These are phyloP conservation scores for Laterallus jamaicensis DNA, from an alignment of 2,113 vertebrate genomes.

Conservation along the genomic window DNA sequence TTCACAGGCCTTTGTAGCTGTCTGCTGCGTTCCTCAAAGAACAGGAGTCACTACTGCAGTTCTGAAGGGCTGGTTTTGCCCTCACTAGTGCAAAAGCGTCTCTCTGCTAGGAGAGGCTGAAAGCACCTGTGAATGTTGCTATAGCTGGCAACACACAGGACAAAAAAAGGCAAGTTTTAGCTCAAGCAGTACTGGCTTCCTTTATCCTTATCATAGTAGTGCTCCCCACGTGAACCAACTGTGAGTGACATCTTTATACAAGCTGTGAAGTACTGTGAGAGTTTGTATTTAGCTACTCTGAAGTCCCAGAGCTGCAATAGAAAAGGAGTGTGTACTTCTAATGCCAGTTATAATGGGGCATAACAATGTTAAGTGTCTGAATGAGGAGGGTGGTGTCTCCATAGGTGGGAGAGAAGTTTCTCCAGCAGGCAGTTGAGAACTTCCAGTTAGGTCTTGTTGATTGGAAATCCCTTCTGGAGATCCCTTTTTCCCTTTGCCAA, in stretches of 20 bases:
- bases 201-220: background rate
- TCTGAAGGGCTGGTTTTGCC: background rate
- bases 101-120: background rate
- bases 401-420: background rate
- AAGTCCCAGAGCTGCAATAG: slow-evolving; percentile 13
- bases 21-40: background rate
- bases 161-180: background rate
- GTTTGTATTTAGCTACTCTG: slow-evolving; percentile 7
- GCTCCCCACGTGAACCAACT: background rate
- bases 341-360: background rate
- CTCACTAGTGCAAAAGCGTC: background rate
- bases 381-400: background rate
- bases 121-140: background rate
- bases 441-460: background rate
- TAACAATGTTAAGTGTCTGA: background rate
- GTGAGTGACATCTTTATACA: slow-evolving; percentile 12
- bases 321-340: background rate
- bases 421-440: background rate
- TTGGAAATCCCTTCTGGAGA: slow-evolving; percentile 35
- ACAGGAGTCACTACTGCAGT: too few relatives aligned
- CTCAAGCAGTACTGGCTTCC: background rate
- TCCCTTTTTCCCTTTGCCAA: background rate
- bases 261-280: slow-evolving; percentile 4
- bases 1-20: slow-evolving; percentile 36
- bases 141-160: background rate